Base-by-base conservation (phyloP, 2,888 invertebrate genomes). In the Eugnorisma glareosa region DNA sequence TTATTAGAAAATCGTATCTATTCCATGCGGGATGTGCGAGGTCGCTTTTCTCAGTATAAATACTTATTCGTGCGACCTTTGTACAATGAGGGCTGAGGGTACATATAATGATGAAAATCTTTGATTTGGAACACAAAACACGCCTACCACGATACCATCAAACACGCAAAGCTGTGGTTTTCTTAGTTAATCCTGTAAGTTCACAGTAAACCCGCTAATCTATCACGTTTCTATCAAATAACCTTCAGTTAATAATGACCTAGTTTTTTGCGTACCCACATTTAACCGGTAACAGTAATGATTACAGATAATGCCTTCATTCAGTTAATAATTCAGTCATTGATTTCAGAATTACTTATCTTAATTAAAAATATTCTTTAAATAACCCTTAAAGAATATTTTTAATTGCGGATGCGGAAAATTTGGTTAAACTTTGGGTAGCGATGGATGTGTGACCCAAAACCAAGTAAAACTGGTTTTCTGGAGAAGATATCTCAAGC, bases 201-300 rank as follows among this genome's bases (percentile, higher is more conserved):
- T 77, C 67, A 54, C 48, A 31, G 31, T 31, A 24, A 72, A 51
- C 61, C 35, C 75, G 61, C 40, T 77, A 77, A 81, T 81, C 83
- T 73, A n/a, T 40, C n/a, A 57, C 13, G 67, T 63, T 64, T 67
- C 43, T 66, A 11, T 61, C 31, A 31, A 35, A 35, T 37, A 72
- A 74, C 71, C 68, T 72, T 74, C 72, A 67, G 35, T 66, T 72
- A 81, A 45, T 67, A 48, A 67, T 77, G 77, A 77, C 72, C 74
- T 31, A 81, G 28, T 72, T 84, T 73, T 75, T 73, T 67, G 37
- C 73, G 59, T n/a, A 51, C 21, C 21, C 57, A 31, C 21, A 11
- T 63, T 61, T 40, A 37, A 70, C 10, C 63, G 24, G 61, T 31
- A 82, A 68, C 43, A 37, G 37, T 81, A 61, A 66, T 67, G 28